Evolutionary conservation across 2,797 vertebrate genomes (phyloP).

Genomic region (Cercopithecus hamlyni): DNA sequence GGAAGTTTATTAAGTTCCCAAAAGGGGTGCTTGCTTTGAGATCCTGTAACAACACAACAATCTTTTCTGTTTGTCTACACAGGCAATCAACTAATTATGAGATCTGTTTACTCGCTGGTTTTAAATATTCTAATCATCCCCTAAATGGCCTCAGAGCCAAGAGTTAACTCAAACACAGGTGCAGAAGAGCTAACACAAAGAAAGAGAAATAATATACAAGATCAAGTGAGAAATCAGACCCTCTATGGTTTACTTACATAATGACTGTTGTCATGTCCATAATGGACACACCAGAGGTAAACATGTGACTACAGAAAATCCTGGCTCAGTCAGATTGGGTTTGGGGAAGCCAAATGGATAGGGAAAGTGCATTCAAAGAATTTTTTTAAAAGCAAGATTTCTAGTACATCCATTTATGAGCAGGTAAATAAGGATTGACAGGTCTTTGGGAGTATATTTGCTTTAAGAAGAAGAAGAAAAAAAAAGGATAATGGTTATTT

Average conservation of each 20-base stretch:
- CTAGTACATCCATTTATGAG: background rate
- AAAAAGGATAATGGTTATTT: background rate
- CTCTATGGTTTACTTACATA: constrained; percentile 71
- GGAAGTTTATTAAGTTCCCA: constrained; percentile 65
- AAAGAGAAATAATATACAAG: constrained; percentile 79
- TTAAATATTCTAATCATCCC: constrained; percentile 75
- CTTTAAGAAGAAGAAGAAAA: background rate
- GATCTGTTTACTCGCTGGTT: constrained; percentile 76
- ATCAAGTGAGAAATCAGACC: constrained; percentile 80
- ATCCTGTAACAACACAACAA: constrained; percentile 56
- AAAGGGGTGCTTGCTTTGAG: constrained; percentile 54
- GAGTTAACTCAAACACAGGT: constrained; percentile 81
- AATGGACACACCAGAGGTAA: constrained; percentile 65
- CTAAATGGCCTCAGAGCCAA: constrained; percentile 70
- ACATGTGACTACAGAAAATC: constrained; percentile 67
- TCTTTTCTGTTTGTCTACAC: constrained; percentile 56
- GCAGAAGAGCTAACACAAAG: constrained; percentile 75
- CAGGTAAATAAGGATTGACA: background rate
- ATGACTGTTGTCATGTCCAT: constrained; percentile 71
- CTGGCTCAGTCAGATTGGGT: constrained; percentile 1
- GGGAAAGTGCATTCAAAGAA: background rate
- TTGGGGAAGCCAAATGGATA: background rate
- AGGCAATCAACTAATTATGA: constrained; percentile 73
- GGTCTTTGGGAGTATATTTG: background rate
- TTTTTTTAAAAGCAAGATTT: constrained; percentile 21